Conservation (phyloP, 2,888 invertebrate species). For the Allygus modestus region DNA sequence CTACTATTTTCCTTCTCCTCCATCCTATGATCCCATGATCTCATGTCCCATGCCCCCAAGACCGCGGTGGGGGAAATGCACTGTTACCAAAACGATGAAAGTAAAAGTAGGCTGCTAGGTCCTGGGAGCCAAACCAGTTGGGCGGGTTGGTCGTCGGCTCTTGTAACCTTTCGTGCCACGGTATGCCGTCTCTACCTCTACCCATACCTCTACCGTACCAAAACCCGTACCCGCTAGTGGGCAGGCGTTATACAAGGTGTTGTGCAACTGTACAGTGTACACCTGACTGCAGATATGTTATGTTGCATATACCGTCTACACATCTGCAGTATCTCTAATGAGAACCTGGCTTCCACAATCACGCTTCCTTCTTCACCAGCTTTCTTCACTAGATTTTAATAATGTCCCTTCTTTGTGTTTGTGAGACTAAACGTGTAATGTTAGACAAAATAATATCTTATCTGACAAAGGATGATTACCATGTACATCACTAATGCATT, state of each 20-base stretch:
- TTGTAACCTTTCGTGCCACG: slow-evolving; percentile 7
- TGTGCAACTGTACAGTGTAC: not conserved
- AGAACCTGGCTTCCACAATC: not conserved
- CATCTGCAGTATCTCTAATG: too few relatives aligned
- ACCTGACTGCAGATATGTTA: slow-evolving; percentile 2
- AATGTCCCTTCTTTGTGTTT: too few relatives aligned
- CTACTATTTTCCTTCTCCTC: too few relatives aligned
- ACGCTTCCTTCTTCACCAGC: not conserved
- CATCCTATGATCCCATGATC: too few relatives aligned
- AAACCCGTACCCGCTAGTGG: not conserved
- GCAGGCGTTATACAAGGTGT: not conserved
- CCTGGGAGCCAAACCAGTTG: not conserved
- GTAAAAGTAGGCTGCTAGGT: slow-evolving; percentile 42
- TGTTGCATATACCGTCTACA: not conserved
- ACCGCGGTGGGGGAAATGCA: slow-evolving; percentile 24
- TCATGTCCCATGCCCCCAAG: too few relatives aligned
- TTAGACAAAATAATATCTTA: too few relatives aligned
- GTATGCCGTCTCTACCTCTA: not conserved
- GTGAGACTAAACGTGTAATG: too few relatives aligned
- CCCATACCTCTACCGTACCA: not conserved
- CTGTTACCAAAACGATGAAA: slow-evolving; percentile 42
- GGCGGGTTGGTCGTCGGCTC: slow-evolving; percentile 11
- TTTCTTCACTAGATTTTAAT: too few relatives aligned
- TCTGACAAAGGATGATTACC: too few relatives aligned
- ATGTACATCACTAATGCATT: too few relatives aligned